Evolutionary conservation across 2,113 vertebrate species (phyloP), one percentile per base, ranked within the genome.

Genomic region (Lycocorax pyrrhopterus): DNA sequence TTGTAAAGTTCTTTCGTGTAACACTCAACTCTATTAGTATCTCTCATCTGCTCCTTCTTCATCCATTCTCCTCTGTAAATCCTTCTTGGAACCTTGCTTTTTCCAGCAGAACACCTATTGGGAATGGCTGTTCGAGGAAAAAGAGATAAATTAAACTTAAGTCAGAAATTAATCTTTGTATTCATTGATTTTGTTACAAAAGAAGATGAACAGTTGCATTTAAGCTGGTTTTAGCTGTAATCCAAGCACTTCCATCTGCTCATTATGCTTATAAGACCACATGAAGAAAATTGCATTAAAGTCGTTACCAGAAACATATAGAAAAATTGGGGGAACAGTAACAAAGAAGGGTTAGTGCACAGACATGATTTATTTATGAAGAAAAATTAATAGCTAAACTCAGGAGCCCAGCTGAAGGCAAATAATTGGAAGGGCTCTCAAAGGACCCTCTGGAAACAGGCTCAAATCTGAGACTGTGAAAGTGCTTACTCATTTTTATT

Each of bases 371-470:
- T 95, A 94, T 87, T 84, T 78, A 92, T 64, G 44, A 89, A 53
- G 73, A 53, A 84, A 91, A 90, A 92, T 91, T 89, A 87, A 84
- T 72, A 94, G 56, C 66, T 84, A 64, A 94, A 92, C 35, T 92
- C 60, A 68, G 77, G 49, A 93, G 16, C 73, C 33, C 49, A 72
- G 66, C 64, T 92, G 73, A 94, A 91, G 84, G 49, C 53, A 95
- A 96, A 75, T 95, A 87, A 89, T 58, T 91, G 73, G 66, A 92
- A 89, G 91, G 20, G 25, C 30, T 93, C 83, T 81, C 86, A 87
- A 83, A 93, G 68, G 91, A 82, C 68, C 35, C 44, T 37, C 56
- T 82, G 73, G 60, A 81, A 93, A 90, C 30, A 44, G 62, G 56
- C 84, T 91, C 69, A 84, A 23, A 83, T 8, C 79, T 87, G 67